phyloP scores from a whole-genome alignment of 1,140 invertebrate species.

The Arion vulgaris region DNA sequence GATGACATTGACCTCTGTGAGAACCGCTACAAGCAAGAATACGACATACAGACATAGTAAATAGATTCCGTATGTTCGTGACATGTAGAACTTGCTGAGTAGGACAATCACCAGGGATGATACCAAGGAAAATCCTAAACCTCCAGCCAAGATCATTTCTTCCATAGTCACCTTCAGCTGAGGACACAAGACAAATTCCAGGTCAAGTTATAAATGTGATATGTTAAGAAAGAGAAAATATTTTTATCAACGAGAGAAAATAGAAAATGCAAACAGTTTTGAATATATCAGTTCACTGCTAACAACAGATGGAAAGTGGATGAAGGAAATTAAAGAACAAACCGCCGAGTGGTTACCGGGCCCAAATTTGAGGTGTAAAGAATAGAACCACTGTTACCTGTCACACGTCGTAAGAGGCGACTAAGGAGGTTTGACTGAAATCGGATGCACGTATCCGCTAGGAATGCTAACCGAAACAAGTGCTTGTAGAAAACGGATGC shows the following conservation, averaged over 20 bases:
- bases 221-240: neutral
- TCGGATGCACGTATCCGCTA: too few species aligned
- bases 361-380: too few species aligned
- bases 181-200: neutral
- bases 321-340: neutral
- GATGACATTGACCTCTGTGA: conserved; percentile 69
- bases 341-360: too few species aligned
- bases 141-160: conserved; percentile 70
- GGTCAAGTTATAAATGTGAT: neutral
- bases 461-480: too few species aligned
- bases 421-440: too few species aligned
- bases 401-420: too few species aligned
- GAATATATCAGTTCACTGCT: too few species aligned
- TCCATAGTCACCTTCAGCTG: conserved; percentile 71
- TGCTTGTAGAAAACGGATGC: too few species aligned
- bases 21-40: conserved; percentile 72
- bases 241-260: too few species aligned
- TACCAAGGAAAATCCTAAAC: conserved; percentile 71
- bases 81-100: conserved; percentile 69
- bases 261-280: too few species aligned
- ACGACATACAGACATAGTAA: conserved; percentile 72
- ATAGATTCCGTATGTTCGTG: conserved; percentile 69
- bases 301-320: too few species aligned
- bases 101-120: conserved; percentile 65
- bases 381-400: too few species aligned